Percentiles rank a stretch among this genome's conserved stretches.
phyloP scores from a whole-genome alignment of 2,888 invertebrate genomes.

The Boloria selene region DNA sequence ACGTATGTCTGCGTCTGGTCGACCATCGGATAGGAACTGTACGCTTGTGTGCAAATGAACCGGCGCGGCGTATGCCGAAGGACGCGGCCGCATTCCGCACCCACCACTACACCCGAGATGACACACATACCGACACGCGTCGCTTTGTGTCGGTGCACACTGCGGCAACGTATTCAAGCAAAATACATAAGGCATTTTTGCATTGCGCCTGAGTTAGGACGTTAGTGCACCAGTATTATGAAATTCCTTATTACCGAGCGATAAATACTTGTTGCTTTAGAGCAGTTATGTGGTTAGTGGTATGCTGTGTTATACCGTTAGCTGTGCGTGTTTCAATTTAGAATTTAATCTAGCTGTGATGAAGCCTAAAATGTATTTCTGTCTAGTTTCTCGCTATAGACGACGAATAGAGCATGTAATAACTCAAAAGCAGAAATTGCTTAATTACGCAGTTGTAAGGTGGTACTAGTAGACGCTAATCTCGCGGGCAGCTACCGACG shows the following conservation, averaged over 20 bases:
- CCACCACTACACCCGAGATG: conserved; percentile 69
- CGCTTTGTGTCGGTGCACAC: conserved; percentile 53
- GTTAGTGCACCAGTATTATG: conserved; percentile 60
- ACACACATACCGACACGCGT: conserved; percentile 73
- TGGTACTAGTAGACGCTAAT: conserved; percentile 63
- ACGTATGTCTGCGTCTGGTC: conserved; percentile 53
- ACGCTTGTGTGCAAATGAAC: conserved; percentile 78
- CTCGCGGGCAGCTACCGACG: conserved; percentile 66
- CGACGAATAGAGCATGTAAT: conserved; percentile 45
- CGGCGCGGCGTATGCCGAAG: conserved; percentile 74
- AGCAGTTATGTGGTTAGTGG: conserved; percentile 41
- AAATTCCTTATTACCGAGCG: conserved; percentile 66
- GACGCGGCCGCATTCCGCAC: conserved; percentile 80
- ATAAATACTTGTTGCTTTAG: conserved; percentile 56
- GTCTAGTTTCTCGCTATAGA: conserved; percentile 21
- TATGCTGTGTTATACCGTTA: conserved; percentile 30
- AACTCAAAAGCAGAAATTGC: conserved; percentile 65
- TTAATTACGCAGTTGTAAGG: conserved; percentile 63
- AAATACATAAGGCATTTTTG: conserved; percentile 64
- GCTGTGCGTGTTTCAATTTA: conserved; percentile 37
- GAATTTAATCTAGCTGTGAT: conserved; percentile 36
- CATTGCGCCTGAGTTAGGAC: conserved; percentile 54
- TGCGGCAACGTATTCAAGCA: conserved; percentile 49
- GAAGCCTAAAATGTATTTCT: conserved; percentile 27
- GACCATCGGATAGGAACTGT: conserved; percentile 55